Evolutionary conservation across 2,797 vertebrate genomes (phyloP).

Genomic region (Sebastes reedi): DNA sequence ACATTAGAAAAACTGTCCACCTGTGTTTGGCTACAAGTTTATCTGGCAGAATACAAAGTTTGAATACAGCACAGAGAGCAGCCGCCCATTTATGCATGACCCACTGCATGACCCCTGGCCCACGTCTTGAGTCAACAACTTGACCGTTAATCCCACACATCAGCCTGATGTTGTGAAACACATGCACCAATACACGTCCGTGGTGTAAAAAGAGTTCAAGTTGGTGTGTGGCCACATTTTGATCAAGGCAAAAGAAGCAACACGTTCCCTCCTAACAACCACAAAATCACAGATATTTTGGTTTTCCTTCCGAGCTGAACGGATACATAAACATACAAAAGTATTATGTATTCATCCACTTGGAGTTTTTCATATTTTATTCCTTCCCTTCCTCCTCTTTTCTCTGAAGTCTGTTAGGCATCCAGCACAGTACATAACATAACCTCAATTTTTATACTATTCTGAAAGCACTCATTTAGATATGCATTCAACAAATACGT

Average conservation of each 20-base stretch:
- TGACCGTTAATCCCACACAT: background rate
- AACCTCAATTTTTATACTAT: background rate
- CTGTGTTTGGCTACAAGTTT: background rate
- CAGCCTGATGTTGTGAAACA: background rate
- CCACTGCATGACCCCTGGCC: background rate
- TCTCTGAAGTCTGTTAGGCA: background rate
- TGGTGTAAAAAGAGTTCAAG: background rate
- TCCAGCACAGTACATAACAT: background rate
- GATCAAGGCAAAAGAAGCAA: background rate
- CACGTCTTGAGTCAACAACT: constrained; percentile 26
- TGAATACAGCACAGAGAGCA: background rate
- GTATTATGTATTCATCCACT: background rate
- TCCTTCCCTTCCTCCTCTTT: background rate
- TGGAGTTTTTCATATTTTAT: background rate
- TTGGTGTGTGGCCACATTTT: background rate
- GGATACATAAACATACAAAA: background rate
- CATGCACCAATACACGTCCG: background rate
- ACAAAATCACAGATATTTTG: background rate
- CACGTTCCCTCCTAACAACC: background rate
- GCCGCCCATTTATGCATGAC: background rate
- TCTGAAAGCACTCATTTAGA: background rate
- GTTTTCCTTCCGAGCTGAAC: background rate
- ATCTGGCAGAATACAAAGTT: background rate
- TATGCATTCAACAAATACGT: background rate
- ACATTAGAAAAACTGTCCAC: background rate